Conservation (phyloP, 1,140 invertebrate species). For the Oryzaephilus surinamensis region DNA sequence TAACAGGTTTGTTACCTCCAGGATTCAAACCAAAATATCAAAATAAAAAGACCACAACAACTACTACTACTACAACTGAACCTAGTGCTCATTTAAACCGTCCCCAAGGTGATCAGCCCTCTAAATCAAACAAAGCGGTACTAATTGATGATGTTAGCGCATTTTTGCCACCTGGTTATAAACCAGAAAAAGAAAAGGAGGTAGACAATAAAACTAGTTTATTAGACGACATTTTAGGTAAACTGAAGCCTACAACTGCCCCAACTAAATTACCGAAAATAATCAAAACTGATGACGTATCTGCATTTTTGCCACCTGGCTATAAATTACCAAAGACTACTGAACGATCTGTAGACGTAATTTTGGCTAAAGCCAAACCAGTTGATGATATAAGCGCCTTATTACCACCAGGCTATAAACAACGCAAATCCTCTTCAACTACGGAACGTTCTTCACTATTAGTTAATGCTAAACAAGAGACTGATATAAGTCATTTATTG, state of each 20-base stretch:
- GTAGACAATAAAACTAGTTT: slow-evolving; percentile 10
- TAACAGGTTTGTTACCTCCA: slow-evolving; percentile 46
- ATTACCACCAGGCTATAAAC: slow-evolving; percentile 44
- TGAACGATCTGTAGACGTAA: slow-evolving; percentile 31
- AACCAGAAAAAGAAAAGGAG: slow-evolving; percentile 34
- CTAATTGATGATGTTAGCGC: slow-evolving; percentile 46
- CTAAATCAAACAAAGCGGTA: slow-evolving; percentile 39
- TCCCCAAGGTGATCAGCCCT: slow-evolving; percentile 25
- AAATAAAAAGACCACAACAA: slow-evolving; percentile 17
- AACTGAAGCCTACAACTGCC: no score
- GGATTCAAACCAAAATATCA: slow-evolving; percentile 45
- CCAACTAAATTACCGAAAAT: slow-evolving; percentile 7
- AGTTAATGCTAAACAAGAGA: no score
- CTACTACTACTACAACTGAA: slow-evolving; percentile 4
- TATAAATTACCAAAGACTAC: slow-evolving; percentile 12
- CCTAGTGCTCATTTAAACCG: slow-evolving; percentile 3
- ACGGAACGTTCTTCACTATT: slow-evolving; percentile 33
- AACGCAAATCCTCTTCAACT: slow-evolving; percentile 14
- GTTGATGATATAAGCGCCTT: slow-evolving; percentile 49
- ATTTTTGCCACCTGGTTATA: slow-evolving; percentile 57
- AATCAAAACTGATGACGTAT: slow-evolving; percentile 39
- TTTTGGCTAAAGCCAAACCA: slow-evolving; percentile 40
- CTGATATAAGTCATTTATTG: slow-evolving; percentile 50
- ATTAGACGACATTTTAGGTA: slow-evolving; percentile 12
- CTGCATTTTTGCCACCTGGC: slow-evolving; percentile 48